Evolutionary conservation across 2,797 vertebrate genomes (phyloP).

Genomic region (Knipowitschia caucasica): DNA sequence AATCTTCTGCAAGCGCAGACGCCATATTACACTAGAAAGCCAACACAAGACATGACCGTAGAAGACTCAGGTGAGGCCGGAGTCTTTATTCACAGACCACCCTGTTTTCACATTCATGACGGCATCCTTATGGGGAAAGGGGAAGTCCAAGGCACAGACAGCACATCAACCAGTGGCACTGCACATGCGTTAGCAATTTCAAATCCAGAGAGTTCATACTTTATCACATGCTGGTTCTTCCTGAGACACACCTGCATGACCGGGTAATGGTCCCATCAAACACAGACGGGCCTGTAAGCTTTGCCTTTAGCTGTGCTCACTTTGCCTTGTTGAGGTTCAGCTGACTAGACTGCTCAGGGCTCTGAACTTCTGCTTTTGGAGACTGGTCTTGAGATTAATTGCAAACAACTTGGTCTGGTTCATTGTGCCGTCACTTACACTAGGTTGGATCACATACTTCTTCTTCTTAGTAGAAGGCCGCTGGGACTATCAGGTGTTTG

Average conservation of each 20-base stretch:
- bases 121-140: background rate
- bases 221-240: constrained; percentile 50
- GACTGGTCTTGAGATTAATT: constrained; percentile 38
- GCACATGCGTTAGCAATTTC: constrained; percentile 56
- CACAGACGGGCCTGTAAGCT: constrained; percentile 44
- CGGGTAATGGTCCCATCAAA: constrained; percentile 40
- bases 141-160: constrained; percentile 10
- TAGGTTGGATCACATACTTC: constrained; percentile 34
- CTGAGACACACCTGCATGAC: constrained; percentile 24
- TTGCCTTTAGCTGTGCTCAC: constrained; percentile 49
- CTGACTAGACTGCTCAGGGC: constrained; percentile 16
- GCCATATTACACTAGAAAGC: constrained; percentile 49
- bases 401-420: constrained; percentile 50
- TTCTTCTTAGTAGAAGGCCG: constrained; percentile 24
- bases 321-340: constrained; percentile 48
- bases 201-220: constrained; percentile 53
- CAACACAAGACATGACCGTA: constrained; percentile 69
- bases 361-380: constrained; percentile 10
- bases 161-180: constrained; percentile 69
- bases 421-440: background rate
- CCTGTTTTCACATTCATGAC: background rate
- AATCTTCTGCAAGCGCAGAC: constrained; percentile 54
- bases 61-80: constrained; percentile 54
- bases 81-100: constrained; percentile 55
- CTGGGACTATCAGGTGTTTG: background rate